phyloP scores from a whole-genome alignment of 2,797 vertebrate genomes.

The Mus minutoides region DNA sequence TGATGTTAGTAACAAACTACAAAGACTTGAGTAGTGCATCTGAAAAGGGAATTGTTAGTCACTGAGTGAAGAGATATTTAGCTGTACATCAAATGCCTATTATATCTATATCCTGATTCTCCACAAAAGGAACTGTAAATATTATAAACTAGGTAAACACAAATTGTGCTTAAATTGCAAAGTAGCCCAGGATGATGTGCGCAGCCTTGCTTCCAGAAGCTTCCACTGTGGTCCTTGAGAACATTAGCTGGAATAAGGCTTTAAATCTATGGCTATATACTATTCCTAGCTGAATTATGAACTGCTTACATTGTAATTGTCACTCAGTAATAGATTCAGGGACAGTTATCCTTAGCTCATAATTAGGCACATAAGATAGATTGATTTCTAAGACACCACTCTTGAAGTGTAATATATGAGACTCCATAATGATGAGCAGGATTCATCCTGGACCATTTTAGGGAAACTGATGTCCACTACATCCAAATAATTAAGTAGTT shows the following conservation, averaged over 20 bases:
- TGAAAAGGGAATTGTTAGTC: background rate
- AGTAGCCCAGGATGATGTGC: background rate
- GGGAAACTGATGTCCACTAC: constrained; percentile 3
- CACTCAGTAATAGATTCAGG: constrained; percentile 10
- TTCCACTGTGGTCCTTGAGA: background rate
- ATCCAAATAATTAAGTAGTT: background rate
- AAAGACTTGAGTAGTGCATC: background rate
- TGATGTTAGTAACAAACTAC: background rate
- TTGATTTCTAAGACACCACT: constrained; percentile 36
- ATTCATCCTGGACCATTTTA: constrained; percentile 20
- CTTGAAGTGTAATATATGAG: constrained; percentile 29
- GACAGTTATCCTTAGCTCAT: constrained; percentile 10
- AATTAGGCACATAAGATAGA: constrained; percentile 2
- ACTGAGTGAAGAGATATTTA: constrained; percentile 18
- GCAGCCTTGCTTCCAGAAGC: background rate
- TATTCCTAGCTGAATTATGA: constrained; percentile 11
- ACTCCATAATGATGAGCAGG: background rate
- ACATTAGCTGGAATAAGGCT: constrained; percentile 31
- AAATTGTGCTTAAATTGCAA: background rate
- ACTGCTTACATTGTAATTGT: constrained; percentile 2
- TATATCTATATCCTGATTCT: too few relatives aligned
- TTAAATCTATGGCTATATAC: constrained; percentile 10
- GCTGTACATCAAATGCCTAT: background rate
- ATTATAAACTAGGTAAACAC: constrained; percentile 41
- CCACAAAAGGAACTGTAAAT: constrained; percentile 17